Percentiles rank a stretch among this genome's conserved stretches.
phyloP scores from a whole-genome alignment of 2,888 invertebrate species.

The Polylopha cassiicola region DNA sequence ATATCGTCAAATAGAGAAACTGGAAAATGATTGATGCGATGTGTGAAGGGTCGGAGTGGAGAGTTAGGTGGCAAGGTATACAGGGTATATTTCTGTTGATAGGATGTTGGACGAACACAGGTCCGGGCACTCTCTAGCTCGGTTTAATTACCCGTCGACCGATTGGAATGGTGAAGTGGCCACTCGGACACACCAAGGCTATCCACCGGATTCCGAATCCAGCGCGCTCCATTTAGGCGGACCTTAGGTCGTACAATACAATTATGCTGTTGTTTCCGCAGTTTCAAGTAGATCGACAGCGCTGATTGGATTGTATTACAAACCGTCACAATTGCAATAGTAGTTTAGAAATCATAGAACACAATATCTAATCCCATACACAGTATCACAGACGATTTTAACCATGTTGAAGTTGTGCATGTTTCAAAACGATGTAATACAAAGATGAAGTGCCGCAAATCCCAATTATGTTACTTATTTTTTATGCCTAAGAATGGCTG shows the following conservation, averaged over 20 bases:
- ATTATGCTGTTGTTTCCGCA: conserved; percentile 54
- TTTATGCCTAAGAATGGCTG: conserved; percentile 23
- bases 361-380: no score
- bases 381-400: no score
- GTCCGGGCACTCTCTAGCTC: conserved; percentile 39
- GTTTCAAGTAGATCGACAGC: conserved; percentile 33
- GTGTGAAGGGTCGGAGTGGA: conserved; percentile 6
- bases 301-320: conserved; percentile 1
- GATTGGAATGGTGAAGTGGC: conserved; percentile 74
- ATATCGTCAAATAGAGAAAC: no score
- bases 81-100: conserved; percentile 7
- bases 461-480: conserved; percentile 7
- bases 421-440: background rate
- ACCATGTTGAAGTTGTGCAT: background rate
- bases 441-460: no score
- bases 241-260: conserved; percentile 59
- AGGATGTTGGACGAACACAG: conserved; percentile 13
- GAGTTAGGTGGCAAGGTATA: conserved; percentile 3
- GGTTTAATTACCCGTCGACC: conserved; percentile 61
- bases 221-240: conserved; percentile 70
- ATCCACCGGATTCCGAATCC: conserved; percentile 71
- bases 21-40: conserved; percentile 7
- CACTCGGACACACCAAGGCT: conserved; percentile 70
- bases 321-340: no score
- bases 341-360: no score